These are phyloP conservation scores for Luidia sarsii DNA, from an alignment of 53 echinoderm and acorn worm genomes.

Conservation along the genomic window DNA sequence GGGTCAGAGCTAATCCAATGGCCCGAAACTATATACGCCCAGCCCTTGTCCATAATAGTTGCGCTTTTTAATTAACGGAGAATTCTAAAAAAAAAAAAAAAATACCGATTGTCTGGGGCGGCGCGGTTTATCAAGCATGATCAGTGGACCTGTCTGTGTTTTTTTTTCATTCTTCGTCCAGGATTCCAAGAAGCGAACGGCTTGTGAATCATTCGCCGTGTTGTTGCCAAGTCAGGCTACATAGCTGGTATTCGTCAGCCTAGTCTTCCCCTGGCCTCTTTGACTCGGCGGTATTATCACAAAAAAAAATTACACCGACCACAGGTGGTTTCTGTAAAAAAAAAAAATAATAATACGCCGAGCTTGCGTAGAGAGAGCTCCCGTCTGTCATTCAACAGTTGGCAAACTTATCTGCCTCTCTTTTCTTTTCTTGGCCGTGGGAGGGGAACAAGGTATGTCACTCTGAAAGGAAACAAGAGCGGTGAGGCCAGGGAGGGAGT, in stretches of 20 bases:
- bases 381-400: no score
- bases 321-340: conserved; percentile 5
- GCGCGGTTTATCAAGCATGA: no score
- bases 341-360: conserved; percentile 20
- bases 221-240: conserved; percentile 37
- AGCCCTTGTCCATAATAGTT: no score
- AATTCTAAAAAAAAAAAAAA: no score
- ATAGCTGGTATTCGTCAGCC: conserved; percentile 33
- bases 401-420: conserved; percentile 1
- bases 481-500: no score
- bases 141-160: no score
- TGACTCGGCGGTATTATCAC: conserved; percentile 2
- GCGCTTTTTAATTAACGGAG: no score
- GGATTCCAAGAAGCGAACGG: conserved; percentile 7
- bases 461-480: background rate
- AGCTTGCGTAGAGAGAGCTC: no score
- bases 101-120: no score
- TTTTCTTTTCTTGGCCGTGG: background rate
- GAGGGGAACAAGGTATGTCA: background rate
- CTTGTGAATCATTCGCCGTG: conserved; percentile 2
- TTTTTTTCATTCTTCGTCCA: no score
- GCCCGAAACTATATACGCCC: no score
- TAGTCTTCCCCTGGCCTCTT: background rate
- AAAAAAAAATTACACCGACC: conserved; percentile 21
- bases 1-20: no score